phyloP scores from a whole-genome alignment of 2,888 invertebrate species.

The Pachydiplax longipennis region DNA sequence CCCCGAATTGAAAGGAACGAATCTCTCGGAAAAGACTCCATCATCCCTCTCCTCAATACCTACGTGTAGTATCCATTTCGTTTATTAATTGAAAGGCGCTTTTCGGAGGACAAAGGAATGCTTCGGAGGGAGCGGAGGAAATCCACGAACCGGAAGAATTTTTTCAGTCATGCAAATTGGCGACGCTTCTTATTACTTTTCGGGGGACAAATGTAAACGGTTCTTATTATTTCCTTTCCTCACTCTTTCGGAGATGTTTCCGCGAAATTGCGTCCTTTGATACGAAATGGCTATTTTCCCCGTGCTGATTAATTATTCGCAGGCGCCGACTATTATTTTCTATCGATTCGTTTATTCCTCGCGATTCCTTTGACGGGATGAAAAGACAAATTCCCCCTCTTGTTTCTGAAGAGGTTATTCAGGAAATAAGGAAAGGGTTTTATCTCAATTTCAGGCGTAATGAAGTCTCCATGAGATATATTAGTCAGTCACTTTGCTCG shows the following conservation, averaged over 20 bases:
- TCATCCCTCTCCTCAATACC: background rate
- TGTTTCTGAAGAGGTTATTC: too few species aligned
- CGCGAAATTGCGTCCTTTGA: constrained; percentile 9
- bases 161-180: constrained; percentile 19
- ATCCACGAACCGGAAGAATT: background rate
- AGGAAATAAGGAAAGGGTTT: too few species aligned
- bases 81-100: constrained; percentile 21
- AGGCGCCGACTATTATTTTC: too few species aligned
- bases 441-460: too few species aligned
- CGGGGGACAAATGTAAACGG: background rate
- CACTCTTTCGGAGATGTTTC: background rate
- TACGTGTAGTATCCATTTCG: background rate
- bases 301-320: background rate
- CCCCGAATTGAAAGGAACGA: too few species aligned
- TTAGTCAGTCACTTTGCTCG: too few species aligned
- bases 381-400: too few species aligned
- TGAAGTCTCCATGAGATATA: too few species aligned
- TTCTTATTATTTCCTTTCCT: too few species aligned
- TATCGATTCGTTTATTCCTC: too few species aligned
- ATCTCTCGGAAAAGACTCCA: background rate
- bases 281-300: background rate
- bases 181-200: constrained; percentile 19
- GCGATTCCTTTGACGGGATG: too few species aligned
- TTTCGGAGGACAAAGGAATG: background rate
- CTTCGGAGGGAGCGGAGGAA: background rate